These are phyloP conservation scores for Dromas ardeola DNA, from an alignment of 2,113 vertebrate genomes.

Conservation along the genomic window DNA sequence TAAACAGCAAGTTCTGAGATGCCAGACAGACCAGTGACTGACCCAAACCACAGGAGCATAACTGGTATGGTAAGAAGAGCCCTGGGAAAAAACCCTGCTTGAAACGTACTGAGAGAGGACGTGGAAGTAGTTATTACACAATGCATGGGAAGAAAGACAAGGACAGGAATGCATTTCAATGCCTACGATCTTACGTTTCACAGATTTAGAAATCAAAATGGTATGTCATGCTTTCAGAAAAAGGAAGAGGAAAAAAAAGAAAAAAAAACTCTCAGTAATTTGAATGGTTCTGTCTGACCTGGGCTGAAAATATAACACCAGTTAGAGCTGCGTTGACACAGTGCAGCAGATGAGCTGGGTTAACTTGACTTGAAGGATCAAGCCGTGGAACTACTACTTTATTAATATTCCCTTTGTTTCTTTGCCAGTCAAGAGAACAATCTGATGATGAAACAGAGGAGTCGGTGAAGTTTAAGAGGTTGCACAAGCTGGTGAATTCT, in stretches of 20 bases:
- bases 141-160: conserved; percentile 27
- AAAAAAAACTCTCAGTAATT: background rate
- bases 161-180: conserved; percentile 14
- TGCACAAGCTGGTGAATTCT: conserved; percentile 98
- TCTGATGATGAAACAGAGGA: conserved; percentile 98
- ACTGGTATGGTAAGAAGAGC: conserved; percentile 68
- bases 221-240: conserved; percentile 59
- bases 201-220: conserved; percentile 65
- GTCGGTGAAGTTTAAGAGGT: conserved; percentile 94
- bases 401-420: conserved; percentile 75
- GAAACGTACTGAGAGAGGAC: conserved; percentile 28
- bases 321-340: background rate
- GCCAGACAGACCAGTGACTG: conserved; percentile 73
- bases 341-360: background rate
- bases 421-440: conserved; percentile 92
- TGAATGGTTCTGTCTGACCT: background rate
- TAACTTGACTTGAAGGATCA: conserved; percentile 6
- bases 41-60: conserved; percentile 69
- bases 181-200: conserved; percentile 46
- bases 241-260: background rate
- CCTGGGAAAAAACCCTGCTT: conserved; percentile 46
- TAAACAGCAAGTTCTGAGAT: conserved; percentile 63
- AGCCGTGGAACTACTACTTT: conserved; percentile 6
- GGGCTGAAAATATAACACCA: conserved; percentile 7
- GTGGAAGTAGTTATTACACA: conserved; percentile 56